Evolutionary conservation across 2,113 vertebrate species (phyloP), one percentile per base, ranked within the genome.

Genomic region (Galemys pyrenaicus): DNA sequence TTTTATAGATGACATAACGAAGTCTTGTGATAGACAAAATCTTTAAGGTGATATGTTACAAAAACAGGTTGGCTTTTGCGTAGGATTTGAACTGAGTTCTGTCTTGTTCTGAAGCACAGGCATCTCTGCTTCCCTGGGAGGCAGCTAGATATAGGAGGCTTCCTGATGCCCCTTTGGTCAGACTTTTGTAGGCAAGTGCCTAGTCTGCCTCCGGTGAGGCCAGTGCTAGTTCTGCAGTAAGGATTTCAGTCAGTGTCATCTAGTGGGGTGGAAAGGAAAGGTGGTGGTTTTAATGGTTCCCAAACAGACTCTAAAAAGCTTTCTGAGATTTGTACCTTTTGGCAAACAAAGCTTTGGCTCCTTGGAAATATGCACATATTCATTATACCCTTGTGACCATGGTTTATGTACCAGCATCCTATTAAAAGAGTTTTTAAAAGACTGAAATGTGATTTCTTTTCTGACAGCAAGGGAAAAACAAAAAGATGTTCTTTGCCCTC

Each of bases 391-490:
- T 70, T 1, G 35, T 73, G 85, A 68, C 30, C 95, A 56, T 73
- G 2, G 1, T 68, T 96, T 97, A 89, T 44, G 90, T 95, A 91
- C 86, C 95, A 97, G 87, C 96, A 97, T 96, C 81, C 79, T 85
- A 85, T 94, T 95, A 94, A 96, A 97, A 97, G 84, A 91, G 68
- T 64, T 94, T 96, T 89, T 54, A 89, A 89, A 94, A 91, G 58
- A 60, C 70, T 87, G 93, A 98, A 97, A 97, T 87, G 79, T 82
- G 94, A 92, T 78, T 89, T 92, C 71, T 78, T 88, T 89, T 62
- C 91, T 96, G 97, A 96, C 22, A n/a, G 84, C 86, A 96, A 95
- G 94, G 73, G 96, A 84, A 97, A 97, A 97, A 97, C 88, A 96
- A 90, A 96, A 96, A 91, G 84, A 95, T 94, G 70, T 58, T 97